phyloP scores from a whole-genome alignment of 1,140 invertebrate genomes.

The Mycetomoellerius zeteki region DNA sequence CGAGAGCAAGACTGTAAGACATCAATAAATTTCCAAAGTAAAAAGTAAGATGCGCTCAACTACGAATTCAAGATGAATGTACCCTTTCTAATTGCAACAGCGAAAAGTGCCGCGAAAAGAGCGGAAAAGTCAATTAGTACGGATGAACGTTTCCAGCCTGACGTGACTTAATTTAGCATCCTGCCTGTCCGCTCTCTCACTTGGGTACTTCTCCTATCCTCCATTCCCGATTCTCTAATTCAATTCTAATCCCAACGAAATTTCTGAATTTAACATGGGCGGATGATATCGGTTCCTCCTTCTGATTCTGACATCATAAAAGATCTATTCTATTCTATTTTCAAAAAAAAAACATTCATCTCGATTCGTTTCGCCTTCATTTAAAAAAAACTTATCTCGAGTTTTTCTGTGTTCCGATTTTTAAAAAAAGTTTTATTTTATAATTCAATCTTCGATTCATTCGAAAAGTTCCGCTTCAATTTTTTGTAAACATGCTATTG shows the following conservation, averaged over 20 bases:
- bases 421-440: slow-evolving; percentile 20
- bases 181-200: not conserved
- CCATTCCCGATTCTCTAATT: slow-evolving; percentile 59
- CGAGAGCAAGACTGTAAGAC: not conserved
- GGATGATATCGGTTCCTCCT: not conserved
- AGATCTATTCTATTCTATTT: not conserved
- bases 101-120: slow-evolving; percentile 44
- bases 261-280: slow-evolving; percentile 8
- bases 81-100: slow-evolving; percentile 43
- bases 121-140: slow-evolving; percentile 69
- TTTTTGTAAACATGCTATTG: slow-evolving; percentile 18
- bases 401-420: not conserved
- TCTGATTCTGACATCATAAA: not conserved
- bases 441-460: not conserved
- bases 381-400: slow-evolving; percentile 12
- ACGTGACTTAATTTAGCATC: slow-evolving; percentile 70
- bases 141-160: slow-evolving; percentile 53
- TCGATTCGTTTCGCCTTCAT: not conserved
- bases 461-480: not conserved
- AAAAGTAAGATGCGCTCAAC: not conserved
- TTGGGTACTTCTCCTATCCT: slow-evolving; percentile 36
- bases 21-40: not conserved
- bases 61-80: slow-evolving; percentile 41
- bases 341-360: not conserved
- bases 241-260: slow-evolving; percentile 45